A percentile compares a stretch with the other conserved stretches of the same genome.
These are phyloP conservation scores for Megastigmus dorsalis DNA, from an alignment of 2,888 invertebrate genomes.

Conservation along the genomic window DNA sequence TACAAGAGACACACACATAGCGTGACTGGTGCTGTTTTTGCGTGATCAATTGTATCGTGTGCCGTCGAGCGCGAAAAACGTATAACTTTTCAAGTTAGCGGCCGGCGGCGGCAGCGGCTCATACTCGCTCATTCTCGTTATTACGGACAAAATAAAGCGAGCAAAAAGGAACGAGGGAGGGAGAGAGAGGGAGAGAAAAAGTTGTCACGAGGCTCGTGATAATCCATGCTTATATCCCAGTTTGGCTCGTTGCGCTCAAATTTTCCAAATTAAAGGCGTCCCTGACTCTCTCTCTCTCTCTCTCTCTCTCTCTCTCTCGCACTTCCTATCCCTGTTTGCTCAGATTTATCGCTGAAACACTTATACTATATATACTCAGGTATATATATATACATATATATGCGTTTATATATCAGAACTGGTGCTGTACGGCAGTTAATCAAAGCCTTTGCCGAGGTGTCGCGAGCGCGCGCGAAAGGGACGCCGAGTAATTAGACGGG, in stretches of 20 bases:
- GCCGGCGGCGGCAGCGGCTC: not conserved
- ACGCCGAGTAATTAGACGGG: slow-evolving; percentile 57
- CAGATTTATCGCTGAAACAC: slow-evolving; percentile 45
- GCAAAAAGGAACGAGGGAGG: not conserved
- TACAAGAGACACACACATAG: not conserved
- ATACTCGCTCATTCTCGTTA: not conserved
- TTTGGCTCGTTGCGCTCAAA: not conserved
- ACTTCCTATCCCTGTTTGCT: not conserved
- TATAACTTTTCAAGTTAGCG: slow-evolving; percentile 40
- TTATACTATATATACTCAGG: no score
- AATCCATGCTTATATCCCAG: not conserved
- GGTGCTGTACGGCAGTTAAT: slow-evolving; percentile 53
- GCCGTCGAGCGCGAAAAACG: slow-evolving; percentile 16
- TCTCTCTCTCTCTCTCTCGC: not conserved
- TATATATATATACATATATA: no score
- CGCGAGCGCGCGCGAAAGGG: slow-evolving; percentile 49
- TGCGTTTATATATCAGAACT: no score
- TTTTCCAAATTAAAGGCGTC: not conserved
- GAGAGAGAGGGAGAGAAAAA: not conserved
- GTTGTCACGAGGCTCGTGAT: not conserved
- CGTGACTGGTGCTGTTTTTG: slow-evolving; percentile 40
- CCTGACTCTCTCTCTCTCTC: not conserved
- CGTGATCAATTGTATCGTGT: slow-evolving; percentile 35
- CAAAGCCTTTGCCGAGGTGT: slow-evolving; percentile 41
- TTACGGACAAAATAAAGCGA: not conserved